Evolutionary conservation across 2,888 invertebrate genomes (phyloP).

Genomic region (Drosophila prostipennis): DNA sequence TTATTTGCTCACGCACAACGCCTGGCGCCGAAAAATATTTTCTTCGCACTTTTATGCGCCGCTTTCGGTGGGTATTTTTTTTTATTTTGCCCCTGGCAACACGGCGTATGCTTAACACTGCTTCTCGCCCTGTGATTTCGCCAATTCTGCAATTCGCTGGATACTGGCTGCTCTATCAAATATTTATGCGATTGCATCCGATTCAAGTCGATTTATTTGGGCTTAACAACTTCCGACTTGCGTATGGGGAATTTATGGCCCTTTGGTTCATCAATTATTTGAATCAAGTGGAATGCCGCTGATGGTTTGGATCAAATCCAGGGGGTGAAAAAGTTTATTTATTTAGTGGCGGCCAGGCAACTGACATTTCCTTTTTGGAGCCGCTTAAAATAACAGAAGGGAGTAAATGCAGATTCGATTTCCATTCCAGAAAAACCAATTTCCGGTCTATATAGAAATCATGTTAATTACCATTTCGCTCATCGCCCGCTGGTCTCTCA

Average conservation of each 20-base stretch:
- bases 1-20: slow-evolving; percentile 70
- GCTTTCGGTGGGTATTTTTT: neutral
- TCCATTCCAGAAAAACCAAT: slow-evolving; percentile 23
- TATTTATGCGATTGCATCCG: slow-evolving; percentile 73
- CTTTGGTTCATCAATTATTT: slow-evolving; percentile 67
- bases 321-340: neutral
- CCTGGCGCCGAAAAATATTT: slow-evolving; percentile 26
- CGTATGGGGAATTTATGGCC: slow-evolving; percentile 56
- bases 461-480: slow-evolving; percentile 29
- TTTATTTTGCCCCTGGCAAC: slow-evolving; percentile 47
- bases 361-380: slow-evolving; percentile 9
- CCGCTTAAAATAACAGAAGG: slow-evolving; percentile 7
- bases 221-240: slow-evolving; percentile 61
- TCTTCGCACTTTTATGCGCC: slow-evolving; percentile 44
- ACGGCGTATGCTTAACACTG: slow-evolving; percentile 62
- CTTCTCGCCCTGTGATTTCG: slow-evolving; percentile 44
- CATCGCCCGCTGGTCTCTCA: slow-evolving; percentile 5
- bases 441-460: slow-evolving; percentile 24
- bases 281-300: slow-evolving; percentile 26
- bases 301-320: slow-evolving; percentile 11
- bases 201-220: slow-evolving; percentile 72
- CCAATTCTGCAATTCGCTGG: slow-evolving; percentile 29
- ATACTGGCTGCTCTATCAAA: slow-evolving; percentile 57
- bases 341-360: slow-evolving; percentile 1
- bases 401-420: neutral